Conservation (phyloP, 2,888 invertebrate genomes). For the Ctenicera cuprea region DNA sequence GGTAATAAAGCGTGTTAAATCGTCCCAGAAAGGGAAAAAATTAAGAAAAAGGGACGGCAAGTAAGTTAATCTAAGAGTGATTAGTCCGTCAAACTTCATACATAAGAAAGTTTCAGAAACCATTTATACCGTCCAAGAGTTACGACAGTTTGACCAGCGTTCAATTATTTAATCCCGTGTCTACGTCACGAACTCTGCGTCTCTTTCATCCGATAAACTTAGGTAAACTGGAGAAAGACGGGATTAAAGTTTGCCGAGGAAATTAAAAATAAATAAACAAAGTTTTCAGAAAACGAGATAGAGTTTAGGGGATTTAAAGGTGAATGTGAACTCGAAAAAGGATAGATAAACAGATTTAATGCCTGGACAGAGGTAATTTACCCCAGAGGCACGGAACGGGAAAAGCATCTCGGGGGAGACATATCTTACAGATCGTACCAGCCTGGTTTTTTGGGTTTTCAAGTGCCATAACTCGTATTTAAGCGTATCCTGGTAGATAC, state of each 20-base stretch:
- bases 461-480: slow-evolving; percentile 67
- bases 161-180: slow-evolving; percentile 62
- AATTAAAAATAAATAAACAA: slow-evolving; percentile 63
- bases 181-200: slow-evolving; percentile 49
- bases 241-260: slow-evolving; percentile 51
- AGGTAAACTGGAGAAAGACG: slow-evolving; percentile 44
- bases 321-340: slow-evolving; percentile 52
- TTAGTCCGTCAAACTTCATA: slow-evolving; percentile 65
- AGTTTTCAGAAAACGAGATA: slow-evolving; percentile 54
- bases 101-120: slow-evolving; percentile 64
- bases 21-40: slow-evolving; percentile 44
- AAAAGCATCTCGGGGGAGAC: slow-evolving; percentile 58
- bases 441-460: slow-evolving; percentile 64
- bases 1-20: slow-evolving; percentile 38
- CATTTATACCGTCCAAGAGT: slow-evolving; percentile 63
- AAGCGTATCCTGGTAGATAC: slow-evolving; percentile 66
- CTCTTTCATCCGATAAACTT: slow-evolving; percentile 43
- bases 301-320: slow-evolving; percentile 51
- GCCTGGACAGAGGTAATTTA: slow-evolving; percentile 66
- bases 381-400: slow-evolving; percentile 59
- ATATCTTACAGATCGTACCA: slow-evolving; percentile 61
- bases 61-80: slow-evolving; percentile 66
- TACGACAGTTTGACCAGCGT: slow-evolving; percentile 66
- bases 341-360: slow-evolving; percentile 63
- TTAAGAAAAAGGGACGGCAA: slow-evolving; percentile 48